These are phyloP conservation scores for Hylaeus anthracinus DNA, from an alignment of 1,140 invertebrate genomes.

Conservation along the genomic window DNA sequence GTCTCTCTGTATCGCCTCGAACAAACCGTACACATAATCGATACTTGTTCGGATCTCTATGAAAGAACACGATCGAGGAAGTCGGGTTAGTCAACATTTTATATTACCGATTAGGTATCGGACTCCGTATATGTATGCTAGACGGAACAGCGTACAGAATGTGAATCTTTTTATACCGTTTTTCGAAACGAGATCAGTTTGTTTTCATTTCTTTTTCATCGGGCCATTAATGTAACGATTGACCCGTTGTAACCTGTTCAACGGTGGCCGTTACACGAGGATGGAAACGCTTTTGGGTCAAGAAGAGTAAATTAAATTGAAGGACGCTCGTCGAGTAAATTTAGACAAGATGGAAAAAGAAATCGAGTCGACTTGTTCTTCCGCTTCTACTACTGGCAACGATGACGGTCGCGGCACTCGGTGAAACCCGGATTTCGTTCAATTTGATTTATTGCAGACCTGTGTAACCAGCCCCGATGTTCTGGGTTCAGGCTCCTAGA, in stretches of 20 bases:
- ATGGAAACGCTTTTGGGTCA: constrained; percentile 48
- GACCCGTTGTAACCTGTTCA: constrained; percentile 24
- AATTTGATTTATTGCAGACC: constrained; percentile 22
- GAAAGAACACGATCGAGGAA: neutral
- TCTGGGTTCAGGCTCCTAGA: too few relatives aligned
- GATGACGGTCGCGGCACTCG: neutral
- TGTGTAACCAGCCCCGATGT: neutral
- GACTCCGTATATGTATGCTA: too few relatives aligned
- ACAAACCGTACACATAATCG: constrained; percentile 5
- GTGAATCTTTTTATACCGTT: too few relatives aligned
- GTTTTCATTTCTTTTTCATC: neutral
- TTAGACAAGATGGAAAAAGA: constrained; percentile 37
- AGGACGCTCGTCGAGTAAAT: constrained; percentile 56
- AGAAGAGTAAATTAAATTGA: constrained; percentile 60
- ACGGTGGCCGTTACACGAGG: constrained; percentile 9
- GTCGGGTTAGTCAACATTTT: too few relatives aligned
- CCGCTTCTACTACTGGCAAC: constrained; percentile 30
- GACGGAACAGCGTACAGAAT: too few relatives aligned
- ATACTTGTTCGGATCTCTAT: neutral
- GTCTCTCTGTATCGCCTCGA: neutral
- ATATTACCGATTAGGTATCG: too few relatives aligned
- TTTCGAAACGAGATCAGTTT: too few relatives aligned
- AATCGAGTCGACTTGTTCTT: constrained; percentile 34
- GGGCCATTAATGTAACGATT: constrained; percentile 34
- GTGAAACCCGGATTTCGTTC: constrained; percentile 8